Evolutionary conservation across 2,113 vertebrate genomes (phyloP), one percentile per base, ranked within the genome.

Genomic region (Trochalopteron elliotii): DNA sequence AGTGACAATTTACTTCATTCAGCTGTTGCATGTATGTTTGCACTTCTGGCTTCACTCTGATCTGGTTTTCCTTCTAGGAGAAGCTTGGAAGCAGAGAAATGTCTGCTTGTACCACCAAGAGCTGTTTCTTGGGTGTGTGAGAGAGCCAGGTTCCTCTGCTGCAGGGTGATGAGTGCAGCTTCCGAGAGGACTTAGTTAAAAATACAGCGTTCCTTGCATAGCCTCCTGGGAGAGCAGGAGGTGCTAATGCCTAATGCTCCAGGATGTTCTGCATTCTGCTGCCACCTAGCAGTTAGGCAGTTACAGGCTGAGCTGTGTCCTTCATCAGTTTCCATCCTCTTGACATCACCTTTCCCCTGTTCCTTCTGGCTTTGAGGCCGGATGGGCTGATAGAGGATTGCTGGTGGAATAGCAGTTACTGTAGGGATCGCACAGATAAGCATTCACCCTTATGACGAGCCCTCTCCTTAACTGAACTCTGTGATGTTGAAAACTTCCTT

Each of bases 161-260:
- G 47, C 53, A 72, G 57, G 4, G 10, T 35, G 50, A 33, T 79
- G 70, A 92, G 44, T 52, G 40, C 53, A 60, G 37, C 14, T 83
- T 11, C 33, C 0, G 0, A 64, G 33, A 47, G 31, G 33, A 67
- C 37, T 69, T 71, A 1, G 42, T 40, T 50, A 75, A 84, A 61
- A 39, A 20, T 17, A 4, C 27, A 6, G 0, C 9, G 25, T 70
- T 90, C 30, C 35, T 82, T 90, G 27, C 24, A 8, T 39, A 47
- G 47, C 18, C 35, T 20, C 35, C 22, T 52, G 70, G 27, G 67
- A 79, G 42, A 52, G 33, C 37, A 5, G 47, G 44, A 4, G 7
- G 3, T 86, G 45, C 37, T 70, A 39, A 10, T 39, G 31, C 42
- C 44, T 68, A 0, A 16, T 69, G 35, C 40, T 91, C 10, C 31